phyloP scores from a whole-genome alignment of 2,797 vertebrate genomes.

The Acanthornis magna region DNA sequence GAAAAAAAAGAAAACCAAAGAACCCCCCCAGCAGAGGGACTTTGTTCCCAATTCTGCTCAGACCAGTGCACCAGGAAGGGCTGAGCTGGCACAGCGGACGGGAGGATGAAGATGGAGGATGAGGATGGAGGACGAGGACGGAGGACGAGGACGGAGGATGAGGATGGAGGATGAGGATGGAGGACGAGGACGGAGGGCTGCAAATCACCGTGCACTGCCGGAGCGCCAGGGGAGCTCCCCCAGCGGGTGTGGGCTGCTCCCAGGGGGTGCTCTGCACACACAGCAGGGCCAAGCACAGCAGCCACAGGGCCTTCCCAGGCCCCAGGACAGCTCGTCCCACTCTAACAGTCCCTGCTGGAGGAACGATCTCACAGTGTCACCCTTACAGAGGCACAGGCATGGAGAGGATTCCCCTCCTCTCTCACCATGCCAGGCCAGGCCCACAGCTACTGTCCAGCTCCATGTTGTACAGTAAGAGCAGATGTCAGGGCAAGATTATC shows the following conservation, averaged over 20 bases:
- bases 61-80: rapidly evolving
- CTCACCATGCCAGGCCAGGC: neutral
- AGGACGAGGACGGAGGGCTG: neutral
- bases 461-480: neutral
- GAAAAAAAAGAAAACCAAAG: neutral
- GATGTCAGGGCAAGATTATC: neutral
- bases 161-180: rapidly evolving
- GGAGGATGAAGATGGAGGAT: neutral
- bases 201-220: neutral
- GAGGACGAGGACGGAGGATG: neutral
- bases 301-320: neutral
- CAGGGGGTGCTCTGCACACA: neutral
- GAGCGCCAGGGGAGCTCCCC: neutral
- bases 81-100: rapidly evolving
- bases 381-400: neutral
- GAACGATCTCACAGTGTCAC: rapidly evolving
- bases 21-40: neutral
- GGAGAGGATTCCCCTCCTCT: rapidly evolving
- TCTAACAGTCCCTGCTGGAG: neutral
- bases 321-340: neutral
- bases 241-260: neutral
- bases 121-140: no score
- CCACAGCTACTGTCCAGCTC: neutral
- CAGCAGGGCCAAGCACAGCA: neutral
- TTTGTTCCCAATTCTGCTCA: rapidly evolving